A percentile compares a stretch with the other conserved stretches of the same genome.
These are phyloP conservation scores for Microdon myrmicae DNA, from an alignment of 2,888 invertebrate genomes.

Conservation along the genomic window DNA sequence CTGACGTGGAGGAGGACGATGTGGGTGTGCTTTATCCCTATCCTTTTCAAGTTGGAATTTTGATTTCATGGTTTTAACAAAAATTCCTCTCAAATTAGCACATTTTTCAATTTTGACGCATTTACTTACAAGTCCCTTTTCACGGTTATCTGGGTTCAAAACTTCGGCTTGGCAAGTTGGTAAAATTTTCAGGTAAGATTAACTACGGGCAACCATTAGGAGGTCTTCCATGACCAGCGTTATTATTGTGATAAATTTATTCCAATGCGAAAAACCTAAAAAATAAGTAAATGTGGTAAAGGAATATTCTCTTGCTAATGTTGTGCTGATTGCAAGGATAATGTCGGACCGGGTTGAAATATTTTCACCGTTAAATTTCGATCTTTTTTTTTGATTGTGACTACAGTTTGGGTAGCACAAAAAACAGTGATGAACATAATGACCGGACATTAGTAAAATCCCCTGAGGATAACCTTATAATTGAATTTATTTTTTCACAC, in stretches of 20 bases:
- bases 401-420: no score
- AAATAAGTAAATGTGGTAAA: conserved; percentile 8
- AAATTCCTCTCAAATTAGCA: conserved; percentile 45
- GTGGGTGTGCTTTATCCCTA: no score
- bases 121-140: no score
- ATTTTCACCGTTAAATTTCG: conserved; percentile 13
- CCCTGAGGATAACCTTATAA: no score
- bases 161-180: no score
- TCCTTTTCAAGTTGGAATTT: conserved; percentile 27
- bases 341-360: conserved; percentile 8
- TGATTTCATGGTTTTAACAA: no score
- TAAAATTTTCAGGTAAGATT: no score
- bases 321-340: conserved; percentile 36
- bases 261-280: neutral
- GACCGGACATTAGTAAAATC: no score
- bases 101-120: conserved; percentile 47
- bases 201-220: conserved; percentile 30
- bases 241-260: conserved; percentile 23
- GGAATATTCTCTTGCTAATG: conserved; percentile 25
- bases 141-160: no score
- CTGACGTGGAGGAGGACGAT: no score
- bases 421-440: no score
- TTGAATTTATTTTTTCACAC: no score
- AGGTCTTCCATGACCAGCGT: conserved; percentile 20
- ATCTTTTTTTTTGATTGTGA: neutral